Base-by-base conservation (phyloP, 2,888 invertebrate species). In the Agrochola lychnidis region DNA sequence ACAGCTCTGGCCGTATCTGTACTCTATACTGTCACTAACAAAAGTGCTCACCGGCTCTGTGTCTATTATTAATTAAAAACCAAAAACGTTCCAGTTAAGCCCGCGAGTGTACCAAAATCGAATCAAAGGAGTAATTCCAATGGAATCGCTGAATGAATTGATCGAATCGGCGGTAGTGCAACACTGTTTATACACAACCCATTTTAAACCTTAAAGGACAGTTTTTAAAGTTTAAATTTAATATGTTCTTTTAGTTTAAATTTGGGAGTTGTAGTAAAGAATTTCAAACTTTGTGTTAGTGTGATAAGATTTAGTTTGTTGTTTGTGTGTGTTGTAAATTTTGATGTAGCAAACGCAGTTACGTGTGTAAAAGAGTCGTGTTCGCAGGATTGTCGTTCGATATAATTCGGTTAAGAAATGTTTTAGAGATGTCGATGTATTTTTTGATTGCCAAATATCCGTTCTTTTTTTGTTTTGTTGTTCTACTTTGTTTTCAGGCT, bases 31-130 rank as follows among this genome's bases (percentile, higher is more conserved):
- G 90, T 89, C 90, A 86, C 89, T 85, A 90, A 90, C 91, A 91
- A 94, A 91, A 89, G 87, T 86, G 88, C 86, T 61, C 77, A 79
- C 84, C 73, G 82, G 87, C 86, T 86, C 84, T 82, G 87, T 90
- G 89, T 93, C 93, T 93, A 93, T 94, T 94, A 95, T 95, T 95
- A 95, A 95, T 95, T 95, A 94, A 95, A 95, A 94, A 91, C 92
- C 92, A 90, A 94, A 94, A 94, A 91, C 91, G 92, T 89, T 90
- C 87, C 90, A 89, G 93, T 93, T 93, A 93, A 94, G 91, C 93
- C 91, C 85, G 90, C 88, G 90, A 93, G 91, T 91, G 92, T 89
- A 91, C 90, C 90, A 86, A 90, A 94, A 94, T 93, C 91, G 93
- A 94, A 94, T 95, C 93, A 95, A 95, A 95, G 93, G 93, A 93